phyloP scores from a whole-genome alignment of 2,888 invertebrate genomes.

The Limnephilus auricula region DNA sequence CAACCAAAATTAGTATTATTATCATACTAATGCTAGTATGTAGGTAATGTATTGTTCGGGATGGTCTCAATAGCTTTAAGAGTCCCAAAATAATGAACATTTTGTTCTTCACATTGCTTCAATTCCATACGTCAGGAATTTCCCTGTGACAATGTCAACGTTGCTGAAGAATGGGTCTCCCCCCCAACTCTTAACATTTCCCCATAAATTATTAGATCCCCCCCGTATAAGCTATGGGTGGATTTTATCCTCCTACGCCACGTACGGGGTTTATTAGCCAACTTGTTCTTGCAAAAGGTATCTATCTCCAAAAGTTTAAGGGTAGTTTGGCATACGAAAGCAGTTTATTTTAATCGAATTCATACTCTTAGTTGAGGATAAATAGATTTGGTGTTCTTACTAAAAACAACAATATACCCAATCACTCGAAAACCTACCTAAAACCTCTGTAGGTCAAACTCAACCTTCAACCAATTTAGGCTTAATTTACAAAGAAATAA shows the following conservation, averaged over 20 bases:
- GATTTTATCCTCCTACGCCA: background rate
- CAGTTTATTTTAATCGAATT: background rate
- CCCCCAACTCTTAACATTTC: background rate
- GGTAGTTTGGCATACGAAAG: background rate
- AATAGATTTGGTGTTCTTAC: background rate
- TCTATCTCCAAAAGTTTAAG: background rate
- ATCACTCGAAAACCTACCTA: background rate
- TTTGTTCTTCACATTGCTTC: background rate
- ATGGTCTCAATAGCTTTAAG: background rate
- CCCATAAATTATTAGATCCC: background rate
- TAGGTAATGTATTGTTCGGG: too few species aligned
- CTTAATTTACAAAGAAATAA: background rate
- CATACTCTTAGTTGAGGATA: background rate
- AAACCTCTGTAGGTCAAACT: background rate
- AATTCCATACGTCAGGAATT: background rate
- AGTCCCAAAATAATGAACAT: background rate
- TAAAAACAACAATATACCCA: background rate
- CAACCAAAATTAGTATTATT: too few species aligned
- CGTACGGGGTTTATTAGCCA: background rate
- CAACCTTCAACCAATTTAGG: background rate
- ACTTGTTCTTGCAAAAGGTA: background rate
- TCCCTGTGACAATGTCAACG: background rate
- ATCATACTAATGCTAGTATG: too few species aligned
- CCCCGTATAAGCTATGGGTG: background rate
- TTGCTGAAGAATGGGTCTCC: background rate